Evolutionary conservation across 2,888 invertebrate genomes (phyloP).

Genomic region (Empis livida): DNA sequence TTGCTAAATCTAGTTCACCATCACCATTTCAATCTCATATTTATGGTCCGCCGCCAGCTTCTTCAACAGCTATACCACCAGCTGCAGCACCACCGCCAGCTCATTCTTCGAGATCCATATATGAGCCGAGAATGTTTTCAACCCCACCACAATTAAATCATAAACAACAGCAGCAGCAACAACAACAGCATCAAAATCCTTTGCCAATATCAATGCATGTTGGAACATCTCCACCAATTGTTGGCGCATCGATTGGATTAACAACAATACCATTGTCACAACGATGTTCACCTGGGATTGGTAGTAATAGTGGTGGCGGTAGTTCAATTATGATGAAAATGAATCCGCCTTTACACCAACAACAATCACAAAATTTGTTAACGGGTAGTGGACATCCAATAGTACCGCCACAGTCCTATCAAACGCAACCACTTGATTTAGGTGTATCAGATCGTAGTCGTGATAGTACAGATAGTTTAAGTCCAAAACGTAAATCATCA

Average conservation of each 20-base stretch:
- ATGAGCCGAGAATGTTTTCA: slow-evolving; percentile 22
- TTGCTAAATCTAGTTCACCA: slow-evolving; percentile 44
- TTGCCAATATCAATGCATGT: slow-evolving; percentile 33
- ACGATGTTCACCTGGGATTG: slow-evolving; percentile 5
- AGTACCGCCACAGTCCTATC: slow-evolving; percentile 40
- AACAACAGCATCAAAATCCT: background rate
- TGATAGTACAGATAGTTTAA: slow-evolving; percentile 17
- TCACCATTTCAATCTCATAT: slow-evolving; percentile 29
- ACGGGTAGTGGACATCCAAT: slow-evolving; percentile 22
- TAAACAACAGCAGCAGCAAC: slow-evolving; percentile 5
- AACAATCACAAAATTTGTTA: slow-evolving; percentile 15
- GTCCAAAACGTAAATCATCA: slow-evolving; percentile 52
- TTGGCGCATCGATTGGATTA: slow-evolving; percentile 20
- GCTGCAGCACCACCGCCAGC: slow-evolving; percentile 43
- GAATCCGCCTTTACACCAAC: slow-evolving; percentile 25
- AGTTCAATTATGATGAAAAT: slow-evolving; percentile 29
- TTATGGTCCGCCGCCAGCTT: slow-evolving; percentile 38
- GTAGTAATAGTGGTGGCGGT: slow-evolving; percentile 29
- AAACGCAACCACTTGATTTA: slow-evolving; percentile 67
- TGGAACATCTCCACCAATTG: slow-evolving; percentile 37
- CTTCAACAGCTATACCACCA: slow-evolving; percentile 38
- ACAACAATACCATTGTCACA: slow-evolving; percentile 29
- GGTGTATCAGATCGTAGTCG: slow-evolving; percentile 44
- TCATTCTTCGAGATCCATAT: slow-evolving; percentile 31
- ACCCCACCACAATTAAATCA: slow-evolving; percentile 23